phyloP scores from a whole-genome alignment of 2,888 invertebrate genomes.

The Morpho deidamia region DNA sequence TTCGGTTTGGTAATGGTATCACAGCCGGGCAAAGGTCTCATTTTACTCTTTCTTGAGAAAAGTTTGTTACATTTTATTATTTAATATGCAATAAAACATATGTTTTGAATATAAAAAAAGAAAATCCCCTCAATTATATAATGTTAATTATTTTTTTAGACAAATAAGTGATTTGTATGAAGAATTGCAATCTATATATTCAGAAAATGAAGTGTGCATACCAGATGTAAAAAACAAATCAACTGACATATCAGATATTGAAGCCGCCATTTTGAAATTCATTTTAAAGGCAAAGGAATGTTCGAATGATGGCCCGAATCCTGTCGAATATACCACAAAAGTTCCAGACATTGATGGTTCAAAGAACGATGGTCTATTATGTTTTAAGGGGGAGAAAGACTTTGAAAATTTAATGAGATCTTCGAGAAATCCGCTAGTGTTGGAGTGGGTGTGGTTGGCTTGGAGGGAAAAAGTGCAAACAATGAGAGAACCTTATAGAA shows the following conservation, averaged over 20 bases:
- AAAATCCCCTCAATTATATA: too few relatives aligned
- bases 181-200: constrained; percentile 78
- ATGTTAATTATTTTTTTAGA: constrained; percentile 42
- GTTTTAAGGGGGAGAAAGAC: constrained; percentile 81
- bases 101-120: too few relatives aligned
- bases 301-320: constrained; percentile 18
- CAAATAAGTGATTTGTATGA: constrained; percentile 63
- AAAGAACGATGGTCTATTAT: constrained; percentile 38
- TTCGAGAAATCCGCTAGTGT: constrained; percentile 60
- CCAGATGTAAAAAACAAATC: constrained; percentile 33
- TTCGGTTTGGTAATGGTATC: too few relatives aligned
- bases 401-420: constrained; percentile 78
- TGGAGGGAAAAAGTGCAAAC: constrained; percentile 82
- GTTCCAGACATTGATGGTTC: constrained; percentile 22
- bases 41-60: too few relatives aligned
- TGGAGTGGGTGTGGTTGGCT: constrained; percentile 81
- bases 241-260: constrained; percentile 37
- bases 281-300: constrained; percentile 32
- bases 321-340: constrained; percentile 30
- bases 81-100: too few relatives aligned
- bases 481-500: constrained; percentile 74
- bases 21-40: too few relatives aligned
- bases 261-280: constrained; percentile 39
- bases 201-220: constrained; percentile 75
- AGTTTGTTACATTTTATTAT: too few relatives aligned